phyloP scores from a whole-genome alignment of 2,113 vertebrate genomes.

The Vulpes vulpes region DNA sequence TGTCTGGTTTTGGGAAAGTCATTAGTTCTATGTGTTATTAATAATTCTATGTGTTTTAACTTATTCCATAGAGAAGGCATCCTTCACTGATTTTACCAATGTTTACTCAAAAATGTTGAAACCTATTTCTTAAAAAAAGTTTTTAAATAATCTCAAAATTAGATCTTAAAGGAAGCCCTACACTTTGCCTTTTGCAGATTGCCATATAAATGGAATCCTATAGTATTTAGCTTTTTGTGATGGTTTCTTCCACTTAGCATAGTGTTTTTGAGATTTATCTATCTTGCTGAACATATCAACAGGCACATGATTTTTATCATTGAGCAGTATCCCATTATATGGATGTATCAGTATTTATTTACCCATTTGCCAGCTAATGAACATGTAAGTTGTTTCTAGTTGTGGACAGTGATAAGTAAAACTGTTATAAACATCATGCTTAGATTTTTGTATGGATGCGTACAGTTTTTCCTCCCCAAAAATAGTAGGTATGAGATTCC shows the following conservation, averaged over 20 bases:
- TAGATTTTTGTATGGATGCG: background rate
- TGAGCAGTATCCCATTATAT: background rate
- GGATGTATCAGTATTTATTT: background rate
- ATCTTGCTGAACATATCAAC: background rate
- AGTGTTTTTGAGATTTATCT: background rate
- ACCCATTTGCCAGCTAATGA: background rate
- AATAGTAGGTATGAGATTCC: background rate
- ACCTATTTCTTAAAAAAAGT: background rate
- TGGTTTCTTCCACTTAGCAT: background rate
- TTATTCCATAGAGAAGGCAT: background rate
- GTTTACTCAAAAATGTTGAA: background rate
- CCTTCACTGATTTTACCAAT: background rate
- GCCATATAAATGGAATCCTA: background rate
- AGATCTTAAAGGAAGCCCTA: background rate
- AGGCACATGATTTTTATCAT: background rate
- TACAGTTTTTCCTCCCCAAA: background rate
- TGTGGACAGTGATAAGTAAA: background rate
- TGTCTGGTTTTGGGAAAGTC: background rate
- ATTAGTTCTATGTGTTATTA: background rate
- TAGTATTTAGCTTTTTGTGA: background rate
- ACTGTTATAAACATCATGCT: background rate
- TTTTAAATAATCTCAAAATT: background rate
- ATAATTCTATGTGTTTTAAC: background rate
- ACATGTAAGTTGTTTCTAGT: background rate
- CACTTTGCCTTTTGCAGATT: background rate